Conservation (phyloP, 2,888 invertebrate genomes). For the Rhorus exstirpatorius region DNA sequence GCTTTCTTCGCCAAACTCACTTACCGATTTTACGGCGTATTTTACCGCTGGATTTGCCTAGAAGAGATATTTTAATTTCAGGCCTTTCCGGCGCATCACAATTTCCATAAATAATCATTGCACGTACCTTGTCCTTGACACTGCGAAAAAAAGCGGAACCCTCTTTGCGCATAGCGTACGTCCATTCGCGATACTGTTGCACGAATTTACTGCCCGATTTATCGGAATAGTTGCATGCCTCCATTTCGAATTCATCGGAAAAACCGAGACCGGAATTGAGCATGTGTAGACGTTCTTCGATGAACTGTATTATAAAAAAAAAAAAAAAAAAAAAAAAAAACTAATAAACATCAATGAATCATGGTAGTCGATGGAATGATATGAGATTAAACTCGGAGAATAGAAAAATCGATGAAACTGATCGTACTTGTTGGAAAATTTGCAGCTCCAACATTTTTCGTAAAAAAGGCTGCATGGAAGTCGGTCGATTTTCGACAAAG, state of each 20-base stretch:
- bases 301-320: constrained; percentile 89
- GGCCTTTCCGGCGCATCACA: background rate
- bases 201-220: constrained; percentile 89
- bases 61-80: constrained; percentile 84
- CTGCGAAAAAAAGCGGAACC: constrained; percentile 94
- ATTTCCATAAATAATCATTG: constrained; percentile 5
- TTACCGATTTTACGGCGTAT: constrained; percentile 97
- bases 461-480: constrained; percentile 95
- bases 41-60: constrained; percentile 98
- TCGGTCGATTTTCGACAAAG: constrained; percentile 95
- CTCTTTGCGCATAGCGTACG: constrained; percentile 92
- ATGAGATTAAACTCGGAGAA: constrained; percentile 27
- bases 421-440: constrained; percentile 95
- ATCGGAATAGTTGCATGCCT: constrained; percentile 91
- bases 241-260: constrained; percentile 98
- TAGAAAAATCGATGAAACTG: background rate
- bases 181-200: constrained; percentile 93
- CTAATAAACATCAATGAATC: background rate
- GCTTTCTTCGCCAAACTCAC: constrained; percentile 85
- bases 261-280: constrained; percentile 97
- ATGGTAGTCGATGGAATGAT: background rate
- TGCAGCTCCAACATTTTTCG: constrained; percentile 96
- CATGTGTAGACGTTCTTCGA: constrained; percentile 97
- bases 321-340: constrained; percentile 17
- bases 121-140: constrained; percentile 94